Evolutionary conservation across 2,888 invertebrate species (phyloP).

Genomic region (Caradrina kadenii): DNA sequence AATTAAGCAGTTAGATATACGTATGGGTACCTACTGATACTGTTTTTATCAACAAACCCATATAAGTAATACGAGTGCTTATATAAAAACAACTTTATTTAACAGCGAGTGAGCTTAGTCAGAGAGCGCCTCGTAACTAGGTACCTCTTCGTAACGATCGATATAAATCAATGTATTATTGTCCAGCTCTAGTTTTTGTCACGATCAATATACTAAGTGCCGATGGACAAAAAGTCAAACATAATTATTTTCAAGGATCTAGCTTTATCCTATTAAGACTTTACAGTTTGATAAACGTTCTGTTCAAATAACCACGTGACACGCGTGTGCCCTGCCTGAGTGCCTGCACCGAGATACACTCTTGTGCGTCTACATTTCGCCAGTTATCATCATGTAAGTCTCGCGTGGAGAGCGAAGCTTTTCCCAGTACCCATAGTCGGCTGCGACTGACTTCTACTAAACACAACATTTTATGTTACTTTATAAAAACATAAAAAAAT

Average conservation of each 20-base stretch:
- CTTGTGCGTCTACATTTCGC: no score
- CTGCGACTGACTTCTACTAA: no score
- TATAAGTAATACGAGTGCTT: not conserved
- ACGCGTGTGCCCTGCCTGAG: no score
- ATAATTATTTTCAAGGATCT: constrained; percentile 34
- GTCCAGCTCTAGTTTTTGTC: constrained; percentile 51
- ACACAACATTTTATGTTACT: no score
- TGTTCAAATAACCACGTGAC: no score
- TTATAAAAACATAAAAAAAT: no score
- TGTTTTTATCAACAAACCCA: constrained; percentile 35
- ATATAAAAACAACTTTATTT: constrained; percentile 43
- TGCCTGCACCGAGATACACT: no score
- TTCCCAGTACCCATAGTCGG: no score
- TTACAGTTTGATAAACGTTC: not conserved
- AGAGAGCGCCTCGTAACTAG: constrained; percentile 17
- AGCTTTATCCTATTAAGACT: constrained; percentile 3
- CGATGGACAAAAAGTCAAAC: constrained; percentile 49
- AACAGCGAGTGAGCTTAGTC: constrained; percentile 43
- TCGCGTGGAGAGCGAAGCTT: no score
- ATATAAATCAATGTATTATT: constrained; percentile 57
- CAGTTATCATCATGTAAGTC: no score
- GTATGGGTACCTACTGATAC: not conserved
- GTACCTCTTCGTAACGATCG: constrained; percentile 15
- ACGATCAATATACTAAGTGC: constrained; percentile 35
- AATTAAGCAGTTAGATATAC: constrained; percentile 7